Base-by-base conservation (phyloP, 2,797 vertebrate species). In the Enteromius trimaculatus region DNA sequence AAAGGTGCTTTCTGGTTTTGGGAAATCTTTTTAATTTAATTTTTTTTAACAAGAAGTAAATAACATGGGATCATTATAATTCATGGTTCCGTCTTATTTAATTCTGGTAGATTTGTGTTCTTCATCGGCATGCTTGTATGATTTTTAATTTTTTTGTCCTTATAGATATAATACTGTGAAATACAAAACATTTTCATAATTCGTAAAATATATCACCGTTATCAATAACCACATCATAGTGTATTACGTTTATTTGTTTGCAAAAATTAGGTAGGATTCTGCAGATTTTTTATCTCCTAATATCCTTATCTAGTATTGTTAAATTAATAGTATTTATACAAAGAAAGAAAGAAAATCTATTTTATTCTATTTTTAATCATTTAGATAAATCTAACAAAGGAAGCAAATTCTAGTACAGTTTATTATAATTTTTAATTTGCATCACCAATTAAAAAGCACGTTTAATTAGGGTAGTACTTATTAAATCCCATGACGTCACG, bases 151-250 rank as follows among this genome's bases (percentile, higher is more conserved):
- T n/a, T n/a, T 92, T 86, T 80, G 64, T 47, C 9, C 64, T 80
- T 80, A 84, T 76, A 75, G 86, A 85, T 85, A 44, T 86, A 87
- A 89, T 86, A 83, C 82, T 91, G 64, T 82, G 2, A 76, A 82
- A 85, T 89, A 90, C 69, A 88, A 89, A 72, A 19, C 9, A 70
- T 19, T 49, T 71, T 29, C 14, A 49, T 47, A 71, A 80, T 81
- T 85, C 82, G 87, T 86, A 84, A 84, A 89, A 89, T 90, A 88
- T 89, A 84, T 85, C 83, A 88, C 80, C 89, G 85, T 91, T 82
- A 91, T 90, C 90, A 90, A 90, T 84, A 89, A 88, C 81, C 89
- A 79, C 80, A 89, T 84, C 76, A 86, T 88, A 81, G 10, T 44
- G 17, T 29, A 34, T 55, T n/a, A 44, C 23, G 23, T 66, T 83